Evolutionary conservation across 2,113 vertebrate genomes (phyloP).

Genomic region (Planiliza haematocheilus): DNA sequence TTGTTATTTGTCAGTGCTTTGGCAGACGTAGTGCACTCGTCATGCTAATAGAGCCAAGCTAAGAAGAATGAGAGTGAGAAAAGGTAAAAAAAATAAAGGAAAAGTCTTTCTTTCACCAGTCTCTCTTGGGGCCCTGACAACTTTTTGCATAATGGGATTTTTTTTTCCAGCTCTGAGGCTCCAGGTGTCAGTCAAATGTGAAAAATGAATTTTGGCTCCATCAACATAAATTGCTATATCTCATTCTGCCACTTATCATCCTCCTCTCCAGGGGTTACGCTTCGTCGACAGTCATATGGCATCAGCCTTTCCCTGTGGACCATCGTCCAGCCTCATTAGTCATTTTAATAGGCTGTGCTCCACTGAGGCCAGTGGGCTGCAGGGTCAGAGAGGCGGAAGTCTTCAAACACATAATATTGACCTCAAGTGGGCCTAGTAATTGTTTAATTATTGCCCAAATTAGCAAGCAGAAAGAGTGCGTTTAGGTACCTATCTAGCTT

Average conservation of each 20-base stretch:
- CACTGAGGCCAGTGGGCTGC: neutral
- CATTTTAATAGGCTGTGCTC: slow-evolving; percentile 35
- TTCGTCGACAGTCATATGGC: slow-evolving; percentile 48
- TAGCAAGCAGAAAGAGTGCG: neutral
- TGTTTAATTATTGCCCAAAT: neutral
- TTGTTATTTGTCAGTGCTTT: slow-evolving; percentile 2
- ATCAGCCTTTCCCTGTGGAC: slow-evolving; percentile 20
- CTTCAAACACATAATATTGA: slow-evolving; percentile 15
- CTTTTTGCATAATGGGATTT: slow-evolving; percentile 46
- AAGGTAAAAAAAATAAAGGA: no score
- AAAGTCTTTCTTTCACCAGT: neutral
- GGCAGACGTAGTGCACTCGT: slow-evolving; percentile 7
- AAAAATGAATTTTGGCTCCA: slow-evolving; percentile 57
- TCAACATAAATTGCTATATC: slow-evolving; percentile 47
- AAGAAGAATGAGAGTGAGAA: slow-evolving; percentile 8
- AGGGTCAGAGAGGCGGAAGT: slow-evolving; percentile 11
- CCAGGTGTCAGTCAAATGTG: slow-evolving; percentile 64
- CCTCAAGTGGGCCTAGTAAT: slow-evolving; percentile 6
- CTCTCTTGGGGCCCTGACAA: slow-evolving; percentile 27
- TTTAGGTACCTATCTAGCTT: slow-evolving; percentile 85
- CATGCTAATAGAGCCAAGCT: neutral
- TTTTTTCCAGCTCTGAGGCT: slow-evolving; percentile 38
- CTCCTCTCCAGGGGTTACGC: slow-evolving; percentile 34
- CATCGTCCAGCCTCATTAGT: slow-evolving; percentile 38
- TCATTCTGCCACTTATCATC: slow-evolving; percentile 62